A percentile compares a stretch with the other conserved stretches of the same genome.
These are phyloP conservation scores for Solea solea DNA, from an alignment of 2,113 vertebrate genomes.

Conservation along the genomic window DNA sequence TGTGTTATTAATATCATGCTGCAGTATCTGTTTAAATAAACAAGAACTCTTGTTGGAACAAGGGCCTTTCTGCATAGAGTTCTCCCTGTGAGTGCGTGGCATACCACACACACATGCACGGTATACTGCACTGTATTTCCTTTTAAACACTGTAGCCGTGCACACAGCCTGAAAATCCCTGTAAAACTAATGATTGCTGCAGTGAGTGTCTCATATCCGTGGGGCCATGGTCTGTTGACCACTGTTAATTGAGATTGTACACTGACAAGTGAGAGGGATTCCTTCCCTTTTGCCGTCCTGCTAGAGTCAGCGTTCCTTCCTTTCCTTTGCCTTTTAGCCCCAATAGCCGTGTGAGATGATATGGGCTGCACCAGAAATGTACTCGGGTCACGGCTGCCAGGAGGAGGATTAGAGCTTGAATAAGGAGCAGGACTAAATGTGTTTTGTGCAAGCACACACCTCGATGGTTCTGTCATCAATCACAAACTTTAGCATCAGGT, in stretches of 20 bases:
- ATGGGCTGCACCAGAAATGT: conserved; percentile 14
- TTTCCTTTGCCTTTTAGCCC: not conserved
- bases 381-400: not conserved
- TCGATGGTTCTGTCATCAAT: conserved; percentile 27
- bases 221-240: not conserved
- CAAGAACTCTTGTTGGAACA: too few species aligned
- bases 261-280: not conserved
- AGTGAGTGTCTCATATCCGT: not conserved
- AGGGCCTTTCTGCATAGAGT: too few species aligned
- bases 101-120: too few species aligned
- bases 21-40: too few species aligned
- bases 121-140: too few species aligned
- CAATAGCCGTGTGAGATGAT: not conserved
- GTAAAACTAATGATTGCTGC: not conserved
- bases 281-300: not conserved
- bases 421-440: conserved; percentile 16
- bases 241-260: conserved; percentile 18
- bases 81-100: too few species aligned
- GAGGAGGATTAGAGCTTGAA: conserved; percentile 10
- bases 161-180: not conserved
- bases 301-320: not conserved
- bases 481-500: not conserved
- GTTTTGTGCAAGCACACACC: conserved; percentile 13
- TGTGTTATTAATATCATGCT: too few species aligned
- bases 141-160: too few species aligned